Conservation (phyloP, 2,113 vertebrate species). For the Strix uralensis region DNA sequence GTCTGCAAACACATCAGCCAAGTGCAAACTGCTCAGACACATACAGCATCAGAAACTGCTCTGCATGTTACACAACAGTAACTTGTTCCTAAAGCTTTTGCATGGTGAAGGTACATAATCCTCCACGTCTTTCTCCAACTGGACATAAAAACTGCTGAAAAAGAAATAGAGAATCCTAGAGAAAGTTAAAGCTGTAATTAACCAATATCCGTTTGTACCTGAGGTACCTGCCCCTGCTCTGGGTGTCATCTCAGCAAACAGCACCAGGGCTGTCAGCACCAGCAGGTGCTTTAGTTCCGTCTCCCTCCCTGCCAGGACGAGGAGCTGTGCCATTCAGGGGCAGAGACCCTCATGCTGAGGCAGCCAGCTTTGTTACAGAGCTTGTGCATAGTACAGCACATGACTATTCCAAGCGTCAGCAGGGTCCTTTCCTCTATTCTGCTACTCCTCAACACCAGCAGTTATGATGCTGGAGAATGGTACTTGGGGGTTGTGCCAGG, state of each 20-base stretch:
- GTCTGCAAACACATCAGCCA: neutral
- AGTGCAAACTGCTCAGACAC: neutral
- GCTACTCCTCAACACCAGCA: neutral
- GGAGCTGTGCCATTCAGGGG: neutral
- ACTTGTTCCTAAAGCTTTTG: neutral
- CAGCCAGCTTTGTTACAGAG: neutral
- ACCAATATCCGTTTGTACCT: neutral
- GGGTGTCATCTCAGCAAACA: neutral
- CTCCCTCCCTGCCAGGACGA: neutral
- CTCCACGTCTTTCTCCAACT: neutral
- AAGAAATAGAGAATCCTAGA: neutral
- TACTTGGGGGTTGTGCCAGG: neutral
- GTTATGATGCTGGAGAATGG: neutral
- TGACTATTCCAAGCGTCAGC: fast-evolving
- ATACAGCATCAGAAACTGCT: neutral
- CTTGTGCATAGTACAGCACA: fast-evolving
- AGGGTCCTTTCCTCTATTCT: neutral
- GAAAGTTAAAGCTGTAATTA: neutral
- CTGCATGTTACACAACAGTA: neutral
- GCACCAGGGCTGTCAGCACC: neutral
- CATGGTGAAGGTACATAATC: neutral
- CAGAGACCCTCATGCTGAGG: neutral
- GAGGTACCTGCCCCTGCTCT: neutral
- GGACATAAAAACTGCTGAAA: neutral
- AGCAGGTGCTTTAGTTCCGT: neutral